Conservation (phyloP, 1,140 invertebrate species). For the Drosophila grimshawi region DNA sequence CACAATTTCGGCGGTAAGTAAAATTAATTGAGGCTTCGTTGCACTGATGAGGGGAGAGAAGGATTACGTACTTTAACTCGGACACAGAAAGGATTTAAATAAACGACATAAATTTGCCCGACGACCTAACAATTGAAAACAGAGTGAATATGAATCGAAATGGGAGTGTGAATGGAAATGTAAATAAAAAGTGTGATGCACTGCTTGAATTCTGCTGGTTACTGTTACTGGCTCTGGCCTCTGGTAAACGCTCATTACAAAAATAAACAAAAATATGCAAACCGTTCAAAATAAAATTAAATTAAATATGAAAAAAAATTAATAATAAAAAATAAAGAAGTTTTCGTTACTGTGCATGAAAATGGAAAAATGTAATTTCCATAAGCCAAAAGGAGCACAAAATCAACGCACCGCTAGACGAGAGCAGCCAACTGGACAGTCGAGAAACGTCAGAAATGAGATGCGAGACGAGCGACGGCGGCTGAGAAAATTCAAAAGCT, state of each 20-base stretch:
- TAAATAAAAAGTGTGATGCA: background rate
- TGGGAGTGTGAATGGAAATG: background rate
- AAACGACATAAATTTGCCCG: conserved; percentile 52
- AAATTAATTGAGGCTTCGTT: conserved; percentile 33
- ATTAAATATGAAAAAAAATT: background rate
- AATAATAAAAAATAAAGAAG: conserved; percentile 11
- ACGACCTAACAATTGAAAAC: conserved; percentile 47
- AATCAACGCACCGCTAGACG: conserved; percentile 31
- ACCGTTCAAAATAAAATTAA: background rate
- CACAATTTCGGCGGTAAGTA: conserved; percentile 14
- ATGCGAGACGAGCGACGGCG: conserved; percentile 7
- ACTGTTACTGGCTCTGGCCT: conserved; percentile 28
- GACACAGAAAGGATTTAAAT: conserved; percentile 47
- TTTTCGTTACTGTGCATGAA: conserved; percentile 30
- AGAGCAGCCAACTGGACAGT: conserved; percentile 12
- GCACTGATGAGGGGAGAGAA: background rate
- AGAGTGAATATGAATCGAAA: conserved; percentile 2
- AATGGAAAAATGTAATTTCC: conserved; percentile 52
- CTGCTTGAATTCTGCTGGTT: conserved; percentile 29
- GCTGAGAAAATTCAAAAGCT: conserved; percentile 46
- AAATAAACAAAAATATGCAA: conserved; percentile 12
- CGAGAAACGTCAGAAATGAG: background rate
- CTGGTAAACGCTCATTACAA: conserved; percentile 35
- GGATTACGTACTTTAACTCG: conserved; percentile 7
- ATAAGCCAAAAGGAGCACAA: conserved; percentile 41